Evolutionary conservation across 2,888 invertebrate species (phyloP), one percentile per base, ranked within the genome.

Genomic region (Mesorhabditis belari): DNA sequence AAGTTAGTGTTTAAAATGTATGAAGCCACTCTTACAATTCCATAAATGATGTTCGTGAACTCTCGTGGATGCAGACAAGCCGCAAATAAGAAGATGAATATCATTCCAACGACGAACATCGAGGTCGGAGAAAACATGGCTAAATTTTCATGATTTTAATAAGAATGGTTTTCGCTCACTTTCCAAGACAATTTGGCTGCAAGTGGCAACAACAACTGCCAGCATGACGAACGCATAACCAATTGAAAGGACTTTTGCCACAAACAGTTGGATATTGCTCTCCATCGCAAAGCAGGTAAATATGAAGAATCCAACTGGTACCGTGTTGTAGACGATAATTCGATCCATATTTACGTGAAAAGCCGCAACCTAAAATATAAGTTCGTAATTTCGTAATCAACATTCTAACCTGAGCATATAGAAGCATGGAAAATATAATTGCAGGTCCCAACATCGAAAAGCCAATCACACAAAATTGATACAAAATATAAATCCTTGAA

Each of bases 221-320:
- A 91, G 87, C 92, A 92, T 92, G 5, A 91, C 85, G 79, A 92
- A 85, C 0, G 89, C 89, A 81, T 92, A 92, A 1, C 87, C 70
- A 4, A 88, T 87, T 28, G 90, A 90, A 60, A 91, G n/a, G 21
- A 76, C 67, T 60, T 87, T 88, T 0, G 92, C 92, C 44, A 70
- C 73, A 53, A 69, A 61, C 51, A 80, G 58, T 61, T 81, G 80
- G 17, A 71, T 61, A 26, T 70, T 73, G 44, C 76, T 77, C 52
- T 77, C 75, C 12, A 75, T 71, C 19, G 71, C 60, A 64, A 81
- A 81, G 62, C 81, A 81, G 12, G 69, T 54, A 17, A 74, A 53
- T 44, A 79, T 74, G 55, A 77, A 79, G 4, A 73, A 35, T n/a
- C 63, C 63, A 24, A 79, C 73, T 9, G 79, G 79, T 23, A 74